Conservation (phyloP, 1,140 invertebrate species). For the Solenopsis invicta region DNA sequence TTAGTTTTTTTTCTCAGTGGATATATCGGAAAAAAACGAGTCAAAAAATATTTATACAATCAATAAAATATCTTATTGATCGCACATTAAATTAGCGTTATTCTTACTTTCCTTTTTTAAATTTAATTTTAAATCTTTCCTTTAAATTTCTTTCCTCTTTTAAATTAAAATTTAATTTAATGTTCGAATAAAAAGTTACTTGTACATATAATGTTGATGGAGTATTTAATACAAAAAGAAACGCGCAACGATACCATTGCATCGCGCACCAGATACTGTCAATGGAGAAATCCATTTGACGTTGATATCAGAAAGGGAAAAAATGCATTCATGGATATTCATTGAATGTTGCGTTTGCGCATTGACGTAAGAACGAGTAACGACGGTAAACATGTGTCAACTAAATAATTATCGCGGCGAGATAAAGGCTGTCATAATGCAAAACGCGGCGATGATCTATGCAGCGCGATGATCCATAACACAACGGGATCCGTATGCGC, state of each 20-base stretch:
- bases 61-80: not conserved
- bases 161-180: not conserved
- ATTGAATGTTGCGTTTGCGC: not conserved
- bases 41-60: not conserved
- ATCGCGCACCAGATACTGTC: not conserved
- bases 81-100: not conserved
- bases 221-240: not conserved
- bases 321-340: conserved; percentile 9
- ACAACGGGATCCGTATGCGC: conserved; percentile 8
- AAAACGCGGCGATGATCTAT: not conserved
- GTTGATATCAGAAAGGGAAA: not conserved
- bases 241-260: not conserved
- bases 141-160: too few relatives aligned
- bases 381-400: not conserved
- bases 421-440: conserved; percentile 48
- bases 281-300: not conserved
- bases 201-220: not conserved
- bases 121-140: too few relatives aligned
- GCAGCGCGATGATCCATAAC: not conserved
- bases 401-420: conserved; percentile 42
- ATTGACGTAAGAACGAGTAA: conserved; percentile 39
- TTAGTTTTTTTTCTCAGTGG: too few relatives aligned
- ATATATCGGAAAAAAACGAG: too few relatives aligned
- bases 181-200: not conserved
- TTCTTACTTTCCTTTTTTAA: not conserved